Conservation (phyloP, 2,888 invertebrate species). For the Apotomis capreana region DNA sequence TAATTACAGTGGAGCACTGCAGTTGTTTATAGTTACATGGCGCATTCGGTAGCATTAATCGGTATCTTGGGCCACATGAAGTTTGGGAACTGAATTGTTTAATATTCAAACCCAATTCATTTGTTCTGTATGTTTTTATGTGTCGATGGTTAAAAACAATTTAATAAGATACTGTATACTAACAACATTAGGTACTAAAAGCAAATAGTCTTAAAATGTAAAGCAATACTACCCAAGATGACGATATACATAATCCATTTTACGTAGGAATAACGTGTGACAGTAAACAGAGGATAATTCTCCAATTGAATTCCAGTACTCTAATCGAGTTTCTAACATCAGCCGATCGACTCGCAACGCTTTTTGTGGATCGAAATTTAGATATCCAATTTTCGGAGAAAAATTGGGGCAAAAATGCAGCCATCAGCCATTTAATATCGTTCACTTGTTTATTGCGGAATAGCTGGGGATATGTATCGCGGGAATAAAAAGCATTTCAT, state of each 20-base stretch:
- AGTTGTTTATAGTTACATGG: too few species aligned
- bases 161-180: not conserved
- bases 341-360: conserved; percentile 4
- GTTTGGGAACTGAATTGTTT: too few species aligned
- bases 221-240: not conserved
- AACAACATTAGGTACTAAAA: not conserved
- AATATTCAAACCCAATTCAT: too few species aligned
- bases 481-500: conserved; percentile 39
- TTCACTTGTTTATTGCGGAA: conserved; percentile 14
- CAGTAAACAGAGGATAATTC: conserved; percentile 12
- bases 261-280: not conserved
- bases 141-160: not conserved
- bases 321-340: conserved; percentile 20
- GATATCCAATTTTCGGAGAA: conserved; percentile 28
- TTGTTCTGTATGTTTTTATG: too few species aligned
- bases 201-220: not conserved
- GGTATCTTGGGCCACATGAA: too few species aligned
- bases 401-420: conserved; percentile 20
- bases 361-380: conserved; percentile 15
- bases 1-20: too few species aligned
- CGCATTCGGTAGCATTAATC: too few species aligned
- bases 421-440: conserved; percentile 22
- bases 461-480: conserved; percentile 19
- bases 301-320: conserved; percentile 3
- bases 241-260: conserved; percentile 6